phyloP scores from a whole-genome alignment of 2,888 invertebrate genomes.

The Vandiemenella viatica region DNA sequence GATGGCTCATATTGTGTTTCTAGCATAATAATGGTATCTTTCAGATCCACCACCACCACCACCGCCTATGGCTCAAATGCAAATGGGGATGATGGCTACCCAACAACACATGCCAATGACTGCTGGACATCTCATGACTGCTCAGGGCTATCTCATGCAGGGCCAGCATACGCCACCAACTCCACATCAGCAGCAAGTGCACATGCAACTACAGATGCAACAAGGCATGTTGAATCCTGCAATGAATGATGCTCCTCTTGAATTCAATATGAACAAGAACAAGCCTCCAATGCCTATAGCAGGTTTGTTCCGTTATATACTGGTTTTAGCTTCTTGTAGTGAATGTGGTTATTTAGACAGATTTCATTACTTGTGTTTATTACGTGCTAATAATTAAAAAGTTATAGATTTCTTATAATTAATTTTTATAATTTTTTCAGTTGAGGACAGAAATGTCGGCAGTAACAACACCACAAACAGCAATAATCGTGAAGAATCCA shows the following conservation, averaged over 20 bases:
- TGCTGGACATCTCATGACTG: constrained; percentile 19
- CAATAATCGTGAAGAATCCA: no score
- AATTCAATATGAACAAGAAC: constrained; percentile 45
- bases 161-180: constrained; percentile 10
- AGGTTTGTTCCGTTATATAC: no score
- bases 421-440: no score
- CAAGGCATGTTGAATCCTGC: constrained; percentile 25
- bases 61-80: constrained; percentile 14
- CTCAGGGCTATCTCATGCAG: constrained; percentile 25
- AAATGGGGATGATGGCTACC: constrained; percentile 16
- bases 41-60: constrained; percentile 16
- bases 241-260: constrained; percentile 43
- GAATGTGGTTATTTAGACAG: not conserved
- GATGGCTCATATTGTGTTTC: no score
- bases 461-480: no score
- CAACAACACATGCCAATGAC: constrained; percentile 22
- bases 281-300: constrained; percentile 38
- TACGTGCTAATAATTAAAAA: no score
- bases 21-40: no score
- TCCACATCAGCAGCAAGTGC: constrained; percentile 6
- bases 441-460: no score
- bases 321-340: no score
- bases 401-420: no score
- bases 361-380: no score
- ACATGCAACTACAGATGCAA: constrained; percentile 9